Evolutionary conservation across 1,140 invertebrate genomes (phyloP), one percentile per base, ranked within the genome.

Genomic region (Hyposmocoma kahamanoa): DNA sequence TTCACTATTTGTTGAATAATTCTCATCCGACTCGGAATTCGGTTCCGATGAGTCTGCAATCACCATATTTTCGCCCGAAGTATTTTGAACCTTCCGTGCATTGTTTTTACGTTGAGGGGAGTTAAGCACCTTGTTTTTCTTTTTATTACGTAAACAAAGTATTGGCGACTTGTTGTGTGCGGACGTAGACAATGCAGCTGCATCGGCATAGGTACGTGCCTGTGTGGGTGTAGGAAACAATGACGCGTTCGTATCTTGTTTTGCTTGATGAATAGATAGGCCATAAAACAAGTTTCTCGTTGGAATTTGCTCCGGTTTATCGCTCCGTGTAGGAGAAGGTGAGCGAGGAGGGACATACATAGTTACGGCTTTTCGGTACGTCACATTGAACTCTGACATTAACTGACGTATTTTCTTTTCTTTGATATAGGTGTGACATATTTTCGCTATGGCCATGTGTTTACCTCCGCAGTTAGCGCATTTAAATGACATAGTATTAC

Each of bases 401-500:
- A 39, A 4, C n/a, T 39, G n/a, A 6, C 46, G 18, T 1, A 48
- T 9, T 11, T n/a, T 15, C 18, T 48, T 48, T 28, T 41, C 46
- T 21, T 48, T 48, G 1, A 21, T 11, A 10, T 13, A 43, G 15
- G 17, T 11, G 19, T 28, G 48, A 11, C 39, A 42, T 3, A 19
- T 21, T 42, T 42, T 48, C 19, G 34, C 8, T 0, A 50, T 9
- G 2, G 48, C 20, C 48, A 50, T 43, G 22, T 50, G 41, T 11
- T 32, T 21, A 24, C 48, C 48, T 18, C 24, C 26, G 18, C 48
- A 50, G 22, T 50, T 50, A n/a, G 22, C 30, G 34, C 41, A 50
- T 36, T 50, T 50, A 18, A 43, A 42, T 21, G 2, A 0, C n/a
- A 22, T 43, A 4, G 18, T 22, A 10, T 42, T 28, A 17, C 48